These are phyloP conservation scores for Zaprionus davidi DNA, from an alignment of 1,140 invertebrate species.

Conservation along the genomic window DNA sequence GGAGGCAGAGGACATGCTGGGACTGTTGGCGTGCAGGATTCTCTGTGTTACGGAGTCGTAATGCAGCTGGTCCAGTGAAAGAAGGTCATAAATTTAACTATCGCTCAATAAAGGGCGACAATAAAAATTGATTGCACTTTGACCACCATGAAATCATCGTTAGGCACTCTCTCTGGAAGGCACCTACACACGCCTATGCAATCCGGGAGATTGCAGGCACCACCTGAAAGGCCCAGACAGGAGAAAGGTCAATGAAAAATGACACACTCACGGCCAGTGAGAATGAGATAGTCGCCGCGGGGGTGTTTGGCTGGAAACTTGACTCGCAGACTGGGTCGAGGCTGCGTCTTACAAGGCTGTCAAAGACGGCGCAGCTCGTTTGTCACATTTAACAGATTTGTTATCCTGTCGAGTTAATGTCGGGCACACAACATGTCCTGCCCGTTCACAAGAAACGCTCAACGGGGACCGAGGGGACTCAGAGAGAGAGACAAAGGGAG, in stretches of 20 bases:
- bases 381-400: slow-evolving; percentile 84
- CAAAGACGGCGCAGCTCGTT: slow-evolving; percentile 75
- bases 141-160: slow-evolving; percentile 84
- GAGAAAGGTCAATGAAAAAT: slow-evolving; percentile 73
- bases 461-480: slow-evolving; percentile 50
- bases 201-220: slow-evolving; percentile 13
- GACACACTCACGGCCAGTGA: slow-evolving; percentile 33
- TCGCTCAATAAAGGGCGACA: slow-evolving; percentile 74
- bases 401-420: slow-evolving; percentile 84
- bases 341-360: slow-evolving; percentile 52
- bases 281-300: slow-evolving; percentile 4
- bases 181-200: slow-evolving; percentile 34
- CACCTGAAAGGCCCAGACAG: slow-evolving; percentile 17
- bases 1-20: slow-evolving; percentile 15
- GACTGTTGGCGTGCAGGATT: slow-evolving; percentile 4
- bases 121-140: slow-evolving; percentile 83
- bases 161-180: slow-evolving; percentile 55
- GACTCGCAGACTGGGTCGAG: slow-evolving; percentile 40
- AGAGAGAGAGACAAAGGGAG: slow-evolving; percentile 8
- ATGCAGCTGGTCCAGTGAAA: slow-evolving; percentile 42
- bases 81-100: slow-evolving; percentile 70
- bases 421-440: slow-evolving; percentile 63
- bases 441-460: slow-evolving; percentile 69
- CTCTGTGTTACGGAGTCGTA: neutral
- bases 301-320: slow-evolving; percentile 51